Conservation (phyloP, 2,888 invertebrate genomes). For the Scaptomyza polygonia region DNA sequence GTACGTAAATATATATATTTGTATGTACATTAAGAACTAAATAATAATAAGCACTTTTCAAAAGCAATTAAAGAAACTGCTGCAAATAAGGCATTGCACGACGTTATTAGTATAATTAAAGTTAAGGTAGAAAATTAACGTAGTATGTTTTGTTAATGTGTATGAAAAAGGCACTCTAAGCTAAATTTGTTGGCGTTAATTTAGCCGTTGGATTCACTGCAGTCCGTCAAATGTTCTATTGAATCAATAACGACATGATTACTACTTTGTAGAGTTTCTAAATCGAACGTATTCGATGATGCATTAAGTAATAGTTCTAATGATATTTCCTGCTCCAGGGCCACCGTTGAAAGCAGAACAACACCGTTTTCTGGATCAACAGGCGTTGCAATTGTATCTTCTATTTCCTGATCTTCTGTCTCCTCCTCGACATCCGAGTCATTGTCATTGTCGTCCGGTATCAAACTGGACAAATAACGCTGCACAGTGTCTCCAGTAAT, state of each 20-base stretch:
- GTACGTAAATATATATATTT: conserved; percentile 19
- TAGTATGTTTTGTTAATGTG: background rate
- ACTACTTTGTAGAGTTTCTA: conserved; percentile 49
- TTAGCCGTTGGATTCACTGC: conserved; percentile 51
- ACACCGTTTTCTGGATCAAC: conserved; percentile 47
- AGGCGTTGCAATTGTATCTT: conserved; percentile 53
- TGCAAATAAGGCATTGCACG: conserved; percentile 57
- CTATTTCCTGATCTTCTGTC: conserved; percentile 35
- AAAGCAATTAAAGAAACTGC: conserved; percentile 42
- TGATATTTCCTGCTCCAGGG: conserved; percentile 69
- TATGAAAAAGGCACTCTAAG: conserved; percentile 44
- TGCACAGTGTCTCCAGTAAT: conserved; percentile 48
- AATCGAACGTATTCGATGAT: conserved; percentile 58
- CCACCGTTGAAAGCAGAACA: conserved; percentile 40
- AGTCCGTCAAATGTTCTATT: conserved; percentile 50
- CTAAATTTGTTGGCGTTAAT: conserved; percentile 14
- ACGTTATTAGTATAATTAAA: conserved; percentile 30
- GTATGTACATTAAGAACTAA: conserved; percentile 47
- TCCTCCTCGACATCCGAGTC: conserved; percentile 19
- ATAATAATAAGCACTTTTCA: conserved; percentile 57
- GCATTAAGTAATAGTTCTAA: conserved; percentile 72
- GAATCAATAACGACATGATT: conserved; percentile 50
- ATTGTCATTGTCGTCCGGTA: conserved; percentile 39
- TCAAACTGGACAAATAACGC: conserved; percentile 45
- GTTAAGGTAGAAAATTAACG: conserved; percentile 27